A percentile compares a stretch with the other conserved stretches of the same genome.
phyloP scores from a whole-genome alignment of 1,140 invertebrate species.

The Drosophila sechellia region DNA sequence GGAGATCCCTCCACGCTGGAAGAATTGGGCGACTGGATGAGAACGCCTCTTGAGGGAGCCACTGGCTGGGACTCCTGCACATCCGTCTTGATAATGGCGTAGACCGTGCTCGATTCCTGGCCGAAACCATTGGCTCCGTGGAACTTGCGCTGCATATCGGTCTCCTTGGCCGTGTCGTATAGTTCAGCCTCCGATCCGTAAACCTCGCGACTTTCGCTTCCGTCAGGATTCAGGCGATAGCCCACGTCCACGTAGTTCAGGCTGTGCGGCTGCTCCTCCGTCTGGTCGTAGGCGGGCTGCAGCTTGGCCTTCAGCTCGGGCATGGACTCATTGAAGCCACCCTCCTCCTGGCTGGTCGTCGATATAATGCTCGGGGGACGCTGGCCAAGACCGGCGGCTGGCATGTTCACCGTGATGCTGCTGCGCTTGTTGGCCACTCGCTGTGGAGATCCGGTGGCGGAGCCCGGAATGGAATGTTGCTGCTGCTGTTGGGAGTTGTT shows the following conservation, averaged over 20 bases:
- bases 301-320: slow-evolving; percentile 88
- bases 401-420: slow-evolving; percentile 86
- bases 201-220: slow-evolving; percentile 77
- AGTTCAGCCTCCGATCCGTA: slow-evolving; percentile 78
- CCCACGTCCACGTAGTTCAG: slow-evolving; percentile 83
- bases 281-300: slow-evolving; percentile 81
- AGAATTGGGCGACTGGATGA: slow-evolving; percentile 55
- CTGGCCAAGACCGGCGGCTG: slow-evolving; percentile 87
- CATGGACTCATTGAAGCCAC: slow-evolving; percentile 88
- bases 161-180: slow-evolving; percentile 75
- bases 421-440: slow-evolving; percentile 78
- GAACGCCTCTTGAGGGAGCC: slow-evolving; percentile 20
- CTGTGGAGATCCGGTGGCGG: slow-evolving; percentile 59
- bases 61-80: slow-evolving; percentile 48
- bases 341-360: slow-evolving; percentile 86
- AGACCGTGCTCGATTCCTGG: slow-evolving; percentile 78
- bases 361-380: slow-evolving; percentile 86
- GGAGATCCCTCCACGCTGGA: slow-evolving; percentile 63
- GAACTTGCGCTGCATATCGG: slow-evolving; percentile 78
- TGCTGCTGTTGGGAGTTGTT: slow-evolving; percentile 45
- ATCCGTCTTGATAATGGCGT: slow-evolving; percentile 83
- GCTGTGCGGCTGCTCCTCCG: slow-evolving; percentile 52
- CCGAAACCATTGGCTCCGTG: slow-evolving; percentile 77
- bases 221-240: slow-evolving; percentile 84
- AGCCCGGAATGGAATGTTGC: slow-evolving; percentile 56